Evolutionary conservation across 1,140 invertebrate genomes (phyloP).

Genomic region (Acromyrmex heyeri): DNA sequence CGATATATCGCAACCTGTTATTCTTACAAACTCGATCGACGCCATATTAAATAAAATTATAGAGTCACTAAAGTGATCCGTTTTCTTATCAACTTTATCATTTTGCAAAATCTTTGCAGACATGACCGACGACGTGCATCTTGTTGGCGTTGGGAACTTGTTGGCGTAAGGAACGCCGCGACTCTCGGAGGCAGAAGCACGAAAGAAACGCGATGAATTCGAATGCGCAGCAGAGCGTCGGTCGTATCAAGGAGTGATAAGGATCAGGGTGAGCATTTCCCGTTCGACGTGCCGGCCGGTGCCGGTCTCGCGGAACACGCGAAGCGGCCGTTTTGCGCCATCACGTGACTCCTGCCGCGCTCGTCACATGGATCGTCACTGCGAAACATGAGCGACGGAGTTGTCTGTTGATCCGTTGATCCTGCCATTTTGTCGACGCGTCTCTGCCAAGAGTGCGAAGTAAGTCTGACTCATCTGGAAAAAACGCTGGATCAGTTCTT

Average conservation of each 20-base stretch:
- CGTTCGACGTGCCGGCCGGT: constrained; percentile 3
- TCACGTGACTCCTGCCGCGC: constrained; percentile 9
- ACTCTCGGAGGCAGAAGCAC: neutral
- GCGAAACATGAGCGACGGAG: neutral
- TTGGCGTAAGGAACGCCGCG: neutral
- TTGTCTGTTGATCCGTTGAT: neutral
- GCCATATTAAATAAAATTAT: neutral
- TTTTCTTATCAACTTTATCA: neutral
- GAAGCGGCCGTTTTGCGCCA: neutral
- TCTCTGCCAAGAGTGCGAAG: neutral
- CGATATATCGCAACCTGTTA: too few species aligned
- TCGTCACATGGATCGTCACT: neutral
- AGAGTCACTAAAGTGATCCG: neutral
- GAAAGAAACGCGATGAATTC: neutral
- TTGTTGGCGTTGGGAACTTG: too few species aligned
- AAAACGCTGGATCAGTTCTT: neutral
- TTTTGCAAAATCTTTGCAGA: neutral
- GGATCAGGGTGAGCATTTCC: too few species aligned
- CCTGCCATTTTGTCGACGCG: neutral
- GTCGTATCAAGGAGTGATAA: too few species aligned
- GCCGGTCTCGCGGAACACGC: neutral
- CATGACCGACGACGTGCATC: neutral
- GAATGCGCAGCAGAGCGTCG: too few species aligned
- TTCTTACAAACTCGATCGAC: neutral
- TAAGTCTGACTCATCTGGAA: neutral